phyloP scores from a whole-genome alignment of 2,113 vertebrate species.

The Notarius quadriscutis region DNA sequence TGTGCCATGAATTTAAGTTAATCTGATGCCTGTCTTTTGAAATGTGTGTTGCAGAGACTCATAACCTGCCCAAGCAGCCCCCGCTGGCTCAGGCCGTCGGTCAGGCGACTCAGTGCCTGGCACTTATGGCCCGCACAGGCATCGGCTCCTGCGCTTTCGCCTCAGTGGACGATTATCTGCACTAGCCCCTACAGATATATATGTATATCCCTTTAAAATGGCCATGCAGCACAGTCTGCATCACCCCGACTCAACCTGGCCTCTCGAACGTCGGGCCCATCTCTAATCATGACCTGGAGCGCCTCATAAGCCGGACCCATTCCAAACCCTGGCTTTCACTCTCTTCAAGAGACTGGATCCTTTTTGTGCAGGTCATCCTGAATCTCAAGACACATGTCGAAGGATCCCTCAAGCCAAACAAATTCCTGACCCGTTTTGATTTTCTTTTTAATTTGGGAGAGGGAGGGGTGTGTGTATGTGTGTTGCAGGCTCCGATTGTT shows the following conservation, averaged over 20 bases:
- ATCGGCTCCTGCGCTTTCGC: constrained; percentile 95
- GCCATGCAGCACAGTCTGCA: constrained; percentile 25
- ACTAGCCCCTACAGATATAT: constrained; percentile 71
- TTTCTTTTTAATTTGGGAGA: constrained; percentile 66
- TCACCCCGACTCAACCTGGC: constrained; percentile 34
- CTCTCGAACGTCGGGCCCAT: constrained; percentile 6
- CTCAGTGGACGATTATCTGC: constrained; percentile 96
- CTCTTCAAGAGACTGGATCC: constrained; percentile 50
- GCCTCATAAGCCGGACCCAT: constrained; percentile 38
- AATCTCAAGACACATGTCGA: constrained; percentile 54
- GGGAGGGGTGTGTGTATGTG: constrained; percentile 70
- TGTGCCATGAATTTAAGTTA: not conserved
- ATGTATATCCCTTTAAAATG: constrained; percentile 25
- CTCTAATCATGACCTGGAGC: constrained; percentile 35
- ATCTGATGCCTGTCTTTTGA: not conserved
- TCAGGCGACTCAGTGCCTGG: constrained; percentile 93
- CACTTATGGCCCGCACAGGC: constrained; percentile 95
- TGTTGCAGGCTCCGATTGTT: constrained; percentile 78
- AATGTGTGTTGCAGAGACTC: constrained; percentile 79
- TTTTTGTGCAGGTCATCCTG: constrained; percentile 19
- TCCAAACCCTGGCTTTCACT: constrained; percentile 28
- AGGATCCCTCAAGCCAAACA: constrained; percentile 54
- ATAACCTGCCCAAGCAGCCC: constrained; percentile 99
- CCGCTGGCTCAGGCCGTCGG: constrained; percentile 93
- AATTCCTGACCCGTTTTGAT: constrained; percentile 51